A percentile compares a stretch with the other conserved stretches of the same genome.
Evolutionary conservation across 2,888 invertebrate genomes (phyloP).

Genomic region (Lathronympha strigana): DNA sequence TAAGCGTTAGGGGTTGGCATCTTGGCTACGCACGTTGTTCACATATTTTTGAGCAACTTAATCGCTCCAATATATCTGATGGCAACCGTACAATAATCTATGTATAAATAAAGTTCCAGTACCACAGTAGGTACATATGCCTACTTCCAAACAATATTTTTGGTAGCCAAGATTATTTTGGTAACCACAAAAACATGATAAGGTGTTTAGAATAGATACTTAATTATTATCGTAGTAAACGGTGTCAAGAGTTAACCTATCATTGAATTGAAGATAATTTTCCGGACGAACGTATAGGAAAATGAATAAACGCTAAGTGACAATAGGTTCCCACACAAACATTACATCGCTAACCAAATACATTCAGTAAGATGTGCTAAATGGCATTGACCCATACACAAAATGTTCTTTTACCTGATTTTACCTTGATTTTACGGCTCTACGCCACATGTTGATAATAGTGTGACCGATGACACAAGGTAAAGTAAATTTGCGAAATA

Average conservation of each 20-base stretch:
- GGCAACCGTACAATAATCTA: too few species aligned
- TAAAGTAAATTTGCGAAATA: constrained; percentile 23
- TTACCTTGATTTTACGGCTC: constrained; percentile 27
- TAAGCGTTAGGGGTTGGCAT: too few species aligned
- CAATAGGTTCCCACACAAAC: constrained; percentile 49
- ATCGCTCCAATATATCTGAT: too few species aligned
- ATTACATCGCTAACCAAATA: constrained; percentile 25
- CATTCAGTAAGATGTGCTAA: constrained; percentile 35
- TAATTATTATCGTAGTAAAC: not conserved
- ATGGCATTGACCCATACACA: constrained; percentile 36
- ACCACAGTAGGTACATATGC: too few species aligned
- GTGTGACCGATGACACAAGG: constrained; percentile 21
- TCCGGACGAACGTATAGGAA: constrained; percentile 15
- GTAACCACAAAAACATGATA: not conserved
- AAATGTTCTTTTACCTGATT: constrained; percentile 20
- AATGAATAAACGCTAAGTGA: constrained; percentile 26
- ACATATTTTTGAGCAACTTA: too few species aligned
- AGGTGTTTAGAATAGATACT: not conserved
- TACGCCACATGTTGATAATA: constrained; percentile 13
- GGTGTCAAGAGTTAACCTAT: not conserved
- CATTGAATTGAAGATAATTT: constrained; percentile 35
- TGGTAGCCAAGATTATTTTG: too few species aligned
- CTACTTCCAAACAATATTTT: too few species aligned
- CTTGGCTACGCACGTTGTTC: too few species aligned
- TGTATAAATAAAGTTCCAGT: too few species aligned